A percentile compares a stretch with the other conserved stretches of the same genome.
Conservation (phyloP, 35 echinoderm and acorn worm species). For the Ophiothrix spiculata region DNA sequence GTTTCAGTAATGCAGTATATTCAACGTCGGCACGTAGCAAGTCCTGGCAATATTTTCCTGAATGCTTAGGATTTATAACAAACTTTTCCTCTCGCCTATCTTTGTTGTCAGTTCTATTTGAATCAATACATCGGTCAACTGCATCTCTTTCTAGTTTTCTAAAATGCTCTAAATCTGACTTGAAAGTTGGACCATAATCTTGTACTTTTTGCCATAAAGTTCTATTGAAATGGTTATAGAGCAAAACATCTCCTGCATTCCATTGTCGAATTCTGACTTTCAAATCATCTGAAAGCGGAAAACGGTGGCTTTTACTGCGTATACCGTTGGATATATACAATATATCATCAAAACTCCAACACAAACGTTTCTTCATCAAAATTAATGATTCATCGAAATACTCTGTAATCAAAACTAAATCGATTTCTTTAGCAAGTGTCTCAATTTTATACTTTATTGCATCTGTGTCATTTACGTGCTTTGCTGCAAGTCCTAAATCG, state of each 20-base stretch:
- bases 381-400: slow-evolving; percentile 76
- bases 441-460: slow-evolving; percentile 44
- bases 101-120: background rate
- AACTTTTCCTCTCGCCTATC: background rate
- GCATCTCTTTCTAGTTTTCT: background rate
- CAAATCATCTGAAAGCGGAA: background rate
- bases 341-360: slow-evolving; percentile 69
- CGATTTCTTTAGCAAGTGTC: slow-evolving; percentile 52
- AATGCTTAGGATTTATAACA: background rate
- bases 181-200: slow-evolving; percentile 46
- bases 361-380: slow-evolving; percentile 45
- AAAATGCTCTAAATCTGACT: slow-evolving; percentile 26
- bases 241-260: slow-evolving; percentile 45
- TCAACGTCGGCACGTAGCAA: background rate
- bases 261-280: slow-evolving; percentile 26
- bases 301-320: slow-evolving; percentile 39
- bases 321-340: slow-evolving; percentile 44
- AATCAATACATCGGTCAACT: background rate
- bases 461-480: slow-evolving; percentile 10
- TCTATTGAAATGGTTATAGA: slow-evolving; percentile 49
- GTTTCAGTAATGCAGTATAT: background rate
- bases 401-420: slow-evolving; percentile 61
- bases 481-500: slow-evolving; percentile 66
- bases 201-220: slow-evolving; percentile 49
- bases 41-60: background rate